Evolutionary conservation across 2,113 vertebrate genomes (phyloP), one percentile per base, ranked within the genome.

Genomic region (Hyperoodon ampullatus): DNA sequence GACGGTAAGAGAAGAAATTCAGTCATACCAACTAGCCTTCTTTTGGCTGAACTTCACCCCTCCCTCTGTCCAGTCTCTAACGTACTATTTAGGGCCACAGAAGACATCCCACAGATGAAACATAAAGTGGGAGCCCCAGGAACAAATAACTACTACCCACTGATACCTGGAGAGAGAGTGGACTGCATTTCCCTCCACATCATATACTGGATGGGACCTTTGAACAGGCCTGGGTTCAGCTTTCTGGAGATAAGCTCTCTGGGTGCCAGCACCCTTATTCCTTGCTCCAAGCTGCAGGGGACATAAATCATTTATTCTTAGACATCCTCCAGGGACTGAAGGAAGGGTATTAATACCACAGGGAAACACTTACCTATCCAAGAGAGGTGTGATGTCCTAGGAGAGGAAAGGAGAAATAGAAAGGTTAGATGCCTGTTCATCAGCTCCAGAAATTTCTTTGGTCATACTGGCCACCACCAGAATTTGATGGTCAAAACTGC

Each of bases 171-270:
- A 39, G 47, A 82, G 9, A 98, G 87, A 44, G 78, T 23, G 0
- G 94, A 75, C 72, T 96, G 88, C 65, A 86, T 97, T 94, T 97
- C 96, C 85, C 74, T 98, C 98, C 95, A 93, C 13, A 61, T 44
- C 0, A 1, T 77, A 35, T 98, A 98, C 92, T 97, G 98, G 9
- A 98, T 80, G 2, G 72, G 98, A 74, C 98, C 97, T 72, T 58
- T 68, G 96, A 96, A 98, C 5, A 86, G 88, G 28, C 98, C 98
- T 5, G 12, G 39, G 72, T 55, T 97, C 87, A 98, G 84, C 35
- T 94, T 90, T 58, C 35, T 58, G 28, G 85, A 94, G 94, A 97
- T 92, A 55, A 97, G 14, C 0, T 96, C 71, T 35, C 65, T 85
- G 50, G 88, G 63, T n/a, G n/a, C 70, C 8, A 98, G 80, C 0